A percentile compares a stretch with the other conserved stretches of the same genome.
phyloP scores from a whole-genome alignment of 2,113 vertebrate genomes.

The Phainopepla nitens region DNA sequence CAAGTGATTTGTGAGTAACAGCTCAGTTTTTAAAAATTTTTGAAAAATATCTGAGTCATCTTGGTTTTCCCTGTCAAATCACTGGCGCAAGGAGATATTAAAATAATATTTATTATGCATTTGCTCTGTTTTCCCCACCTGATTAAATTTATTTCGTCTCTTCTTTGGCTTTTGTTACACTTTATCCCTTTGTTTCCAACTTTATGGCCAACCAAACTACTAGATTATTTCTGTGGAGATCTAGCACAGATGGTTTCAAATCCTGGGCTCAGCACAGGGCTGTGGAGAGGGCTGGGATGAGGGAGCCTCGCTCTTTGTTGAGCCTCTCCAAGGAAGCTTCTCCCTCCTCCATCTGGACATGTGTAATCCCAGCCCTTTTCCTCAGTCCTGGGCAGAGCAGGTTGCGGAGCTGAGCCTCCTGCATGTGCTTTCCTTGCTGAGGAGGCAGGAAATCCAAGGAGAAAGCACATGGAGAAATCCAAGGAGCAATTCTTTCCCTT shows the following conservation, averaged over 20 bases:
- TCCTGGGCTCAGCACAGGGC: not conserved
- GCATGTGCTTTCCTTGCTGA: not conserved
- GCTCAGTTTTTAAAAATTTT: not conserved
- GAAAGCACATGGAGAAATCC: no score
- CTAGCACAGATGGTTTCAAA: slow-evolving; percentile 4
- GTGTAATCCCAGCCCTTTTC: not conserved
- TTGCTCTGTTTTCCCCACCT: not conserved
- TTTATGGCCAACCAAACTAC: not conserved
- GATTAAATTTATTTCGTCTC: not conserved
- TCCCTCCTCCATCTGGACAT: not conserved
- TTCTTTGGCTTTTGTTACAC: not conserved
- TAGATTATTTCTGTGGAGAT: not conserved
- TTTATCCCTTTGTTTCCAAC: not conserved
- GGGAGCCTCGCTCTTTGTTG: not conserved
- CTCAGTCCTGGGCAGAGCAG: not conserved
- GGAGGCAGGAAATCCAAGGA: no score
- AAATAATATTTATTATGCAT: not conserved
- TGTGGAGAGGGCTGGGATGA: not conserved
- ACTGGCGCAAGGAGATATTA: not conserved
- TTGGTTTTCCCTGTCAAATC: not conserved
- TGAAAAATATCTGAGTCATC: slow-evolving; percentile 15
- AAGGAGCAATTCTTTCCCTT: not conserved
- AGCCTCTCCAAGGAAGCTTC: not conserved
- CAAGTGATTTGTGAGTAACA: not conserved
- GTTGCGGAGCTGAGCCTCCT: not conserved